These are phyloP conservation scores for Bombyx mori DNA, from an alignment of 1,140 invertebrate species.

Conservation along the genomic window DNA sequence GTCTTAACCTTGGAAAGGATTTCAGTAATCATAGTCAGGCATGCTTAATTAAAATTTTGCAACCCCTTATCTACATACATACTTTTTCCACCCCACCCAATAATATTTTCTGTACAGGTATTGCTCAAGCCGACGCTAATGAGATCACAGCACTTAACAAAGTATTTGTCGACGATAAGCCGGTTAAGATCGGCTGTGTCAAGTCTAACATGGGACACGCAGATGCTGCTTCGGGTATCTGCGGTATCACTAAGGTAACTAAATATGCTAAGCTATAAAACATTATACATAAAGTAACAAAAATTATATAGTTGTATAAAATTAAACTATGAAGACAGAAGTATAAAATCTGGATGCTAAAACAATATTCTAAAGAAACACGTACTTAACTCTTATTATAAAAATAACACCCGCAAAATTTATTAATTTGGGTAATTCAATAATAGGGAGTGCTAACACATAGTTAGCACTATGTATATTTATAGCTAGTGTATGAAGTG, in stretches of 20 bases:
- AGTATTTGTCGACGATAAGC: constrained; percentile 47
- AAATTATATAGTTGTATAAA: background rate
- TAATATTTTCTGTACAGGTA: constrained; percentile 18
- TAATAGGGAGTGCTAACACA: no score
- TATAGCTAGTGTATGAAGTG: no score
- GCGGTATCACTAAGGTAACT: constrained; percentile 75
- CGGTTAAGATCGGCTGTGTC: constrained; percentile 77
- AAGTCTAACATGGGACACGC: constrained; percentile 83
- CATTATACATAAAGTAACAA: no score
- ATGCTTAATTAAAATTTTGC: no score
- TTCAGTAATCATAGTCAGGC: no score
- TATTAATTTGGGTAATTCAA: background rate
- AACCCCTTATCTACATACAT: no score
- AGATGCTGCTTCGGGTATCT: constrained; percentile 76
- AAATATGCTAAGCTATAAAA: background rate
- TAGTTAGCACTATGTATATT: no score
- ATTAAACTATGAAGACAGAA: background rate
- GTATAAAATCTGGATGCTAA: no score
- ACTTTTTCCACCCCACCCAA: no score
- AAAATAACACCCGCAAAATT: background rate
- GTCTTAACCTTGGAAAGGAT: no score
- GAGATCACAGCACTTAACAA: constrained; percentile 34
- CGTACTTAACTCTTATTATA: no score
- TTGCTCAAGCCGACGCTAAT: constrained; percentile 85
- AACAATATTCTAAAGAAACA: no score